Evolutionary conservation across 2,888 invertebrate species (phyloP), one percentile per base, ranked within the genome.

Genomic region (Branchipolynoe longqiensis): DNA sequence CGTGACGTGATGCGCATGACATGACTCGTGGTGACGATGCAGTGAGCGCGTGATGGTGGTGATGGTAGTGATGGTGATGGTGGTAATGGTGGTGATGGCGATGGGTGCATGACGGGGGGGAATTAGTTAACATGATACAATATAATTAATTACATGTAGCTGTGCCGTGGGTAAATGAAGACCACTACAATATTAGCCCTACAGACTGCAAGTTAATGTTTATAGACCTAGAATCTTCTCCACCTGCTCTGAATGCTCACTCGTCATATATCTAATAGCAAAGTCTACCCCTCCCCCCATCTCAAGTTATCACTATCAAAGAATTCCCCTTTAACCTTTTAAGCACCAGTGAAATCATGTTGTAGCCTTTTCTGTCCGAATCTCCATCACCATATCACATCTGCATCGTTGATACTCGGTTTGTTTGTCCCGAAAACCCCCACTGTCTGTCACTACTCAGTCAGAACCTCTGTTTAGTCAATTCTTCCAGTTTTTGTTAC

Each of bases 281-380:
- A 31, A 28, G 62, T 62, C 12, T 36, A 69, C 69, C 69, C 69
- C 1, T 2, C 69, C 69, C n/a, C 12, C 69, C 69, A n/a, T 25
- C 69, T 69, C 69, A 69, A 69, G 69, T 69, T 69, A n/a, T n/a
- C 38, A 69, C 38, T 69, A 33, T 69, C 25, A 69, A 69, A 69
- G 33, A 33, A 6, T 33, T 33, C 69, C 25, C 22, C 69, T n/a
- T n/a, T n/a, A n/a, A n/a, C n/a, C n/a, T n/a, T n/a, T 69, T 69
- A 69, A 69, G 69, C 69, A 69, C 69, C 69, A 69, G 69, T 69
- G 69, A 69, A 69, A 69, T 69, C 69, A 69, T 69, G 33, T 69
- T 69, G 69, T 69, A 69, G 69, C 69, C 69, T 8, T 48, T 58
- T 58, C 58, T 69, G 33, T 69, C 69, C 38, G 33, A 69, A 69